Conservation (phyloP, 2,113 vertebrate species). For the Mus spicilegus region DNA sequence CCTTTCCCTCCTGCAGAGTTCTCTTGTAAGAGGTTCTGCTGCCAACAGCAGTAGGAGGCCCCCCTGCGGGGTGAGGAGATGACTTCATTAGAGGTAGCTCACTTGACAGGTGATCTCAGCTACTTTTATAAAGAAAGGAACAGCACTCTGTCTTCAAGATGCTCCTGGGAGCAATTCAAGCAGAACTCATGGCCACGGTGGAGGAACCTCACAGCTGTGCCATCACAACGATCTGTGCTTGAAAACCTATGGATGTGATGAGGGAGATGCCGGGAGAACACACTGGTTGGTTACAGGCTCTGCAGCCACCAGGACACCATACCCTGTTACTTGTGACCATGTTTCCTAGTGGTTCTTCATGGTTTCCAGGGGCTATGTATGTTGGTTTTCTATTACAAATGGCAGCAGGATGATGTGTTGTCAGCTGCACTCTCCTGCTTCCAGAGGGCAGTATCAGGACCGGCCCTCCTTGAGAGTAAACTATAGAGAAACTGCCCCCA, state of each 20-base stretch:
- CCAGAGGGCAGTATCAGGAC: neutral
- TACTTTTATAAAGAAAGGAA: neutral
- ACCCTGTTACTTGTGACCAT: too few relatives aligned
- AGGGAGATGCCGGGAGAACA: neutral
- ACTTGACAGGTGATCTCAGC: accelerated
- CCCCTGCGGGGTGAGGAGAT: neutral
- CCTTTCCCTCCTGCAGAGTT: too few relatives aligned
- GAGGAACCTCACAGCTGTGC: neutral
- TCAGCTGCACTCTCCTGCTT: neutral
- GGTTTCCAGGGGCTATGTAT: neutral
- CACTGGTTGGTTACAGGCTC: neutral
- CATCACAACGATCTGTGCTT: neutral
- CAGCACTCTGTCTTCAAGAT: accelerated
- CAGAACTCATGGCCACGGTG: neutral
- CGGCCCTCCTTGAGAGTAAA: neutral
- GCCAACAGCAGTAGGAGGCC: neutral
- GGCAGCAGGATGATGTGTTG: neutral
- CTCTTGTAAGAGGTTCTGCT: accelerated
- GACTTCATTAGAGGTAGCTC: neutral
- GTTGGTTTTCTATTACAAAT: neutral
- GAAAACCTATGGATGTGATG: neutral
- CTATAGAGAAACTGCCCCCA: neutral
- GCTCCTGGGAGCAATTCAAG: accelerated
- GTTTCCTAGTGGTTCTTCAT: neutral
- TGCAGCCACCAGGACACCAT: neutral